These are phyloP conservation scores for Chauna torquata DNA, from an alignment of 2,113 vertebrate species.

Conservation along the genomic window DNA sequence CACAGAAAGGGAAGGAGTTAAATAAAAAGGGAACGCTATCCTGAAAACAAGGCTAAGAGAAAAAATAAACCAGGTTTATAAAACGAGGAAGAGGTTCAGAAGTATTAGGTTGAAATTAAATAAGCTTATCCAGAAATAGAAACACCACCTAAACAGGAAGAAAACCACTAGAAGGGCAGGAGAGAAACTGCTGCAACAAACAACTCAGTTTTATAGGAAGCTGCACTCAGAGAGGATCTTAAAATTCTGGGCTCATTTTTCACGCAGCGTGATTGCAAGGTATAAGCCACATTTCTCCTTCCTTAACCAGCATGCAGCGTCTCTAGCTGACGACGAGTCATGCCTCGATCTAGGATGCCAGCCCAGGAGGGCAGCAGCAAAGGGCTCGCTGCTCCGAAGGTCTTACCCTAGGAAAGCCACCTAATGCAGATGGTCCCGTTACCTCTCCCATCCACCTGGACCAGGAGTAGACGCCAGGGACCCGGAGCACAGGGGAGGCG, in stretches of 20 bases:
- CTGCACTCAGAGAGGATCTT: background rate
- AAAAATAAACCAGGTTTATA: background rate
- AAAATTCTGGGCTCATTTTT: background rate
- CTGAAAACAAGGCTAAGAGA: background rate
- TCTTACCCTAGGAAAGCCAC: background rate
- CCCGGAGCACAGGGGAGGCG: accelerated
- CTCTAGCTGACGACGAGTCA: background rate
- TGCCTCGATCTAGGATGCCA: background rate
- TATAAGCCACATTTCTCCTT: background rate
- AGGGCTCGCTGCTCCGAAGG: background rate
- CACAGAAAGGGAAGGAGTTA: background rate
- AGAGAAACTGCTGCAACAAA: background rate
- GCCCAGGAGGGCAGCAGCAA: background rate
- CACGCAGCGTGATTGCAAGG: background rate
- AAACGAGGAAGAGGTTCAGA: background rate
- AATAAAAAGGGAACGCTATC: background rate
- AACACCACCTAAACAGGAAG: background rate
- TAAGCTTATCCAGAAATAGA: background rate
- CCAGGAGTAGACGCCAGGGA: background rate
- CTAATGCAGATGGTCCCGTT: background rate
- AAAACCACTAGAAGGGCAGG: background rate
- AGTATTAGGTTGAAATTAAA: background rate
- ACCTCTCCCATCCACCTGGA: background rate
- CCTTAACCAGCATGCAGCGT: too few species aligned
- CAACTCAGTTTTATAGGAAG: background rate